phyloP scores from a whole-genome alignment of 2,113 vertebrate genomes.

The Muntiacus reevesi region DNA sequence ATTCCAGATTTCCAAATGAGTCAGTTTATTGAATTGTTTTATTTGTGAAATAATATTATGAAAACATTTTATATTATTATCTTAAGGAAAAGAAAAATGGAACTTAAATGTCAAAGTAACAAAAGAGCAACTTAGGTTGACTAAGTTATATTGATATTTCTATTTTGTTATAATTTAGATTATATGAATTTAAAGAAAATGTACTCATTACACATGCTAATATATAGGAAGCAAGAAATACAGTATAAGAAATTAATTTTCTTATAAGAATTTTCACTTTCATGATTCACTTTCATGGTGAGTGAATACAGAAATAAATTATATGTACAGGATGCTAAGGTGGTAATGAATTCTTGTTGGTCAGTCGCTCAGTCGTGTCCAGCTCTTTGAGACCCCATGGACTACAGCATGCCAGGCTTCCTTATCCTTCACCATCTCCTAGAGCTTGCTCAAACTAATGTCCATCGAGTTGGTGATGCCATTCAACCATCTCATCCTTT shows the following conservation, averaged over 20 bases:
- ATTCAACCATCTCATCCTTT: not conserved
- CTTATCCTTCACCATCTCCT: not conserved
- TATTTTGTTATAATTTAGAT: conserved; percentile 28
- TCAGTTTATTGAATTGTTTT: conserved; percentile 21
- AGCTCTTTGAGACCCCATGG: not conserved
- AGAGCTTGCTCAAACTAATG: not conserved
- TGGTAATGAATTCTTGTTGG: not conserved
- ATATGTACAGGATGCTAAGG: not conserved
- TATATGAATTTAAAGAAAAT: conserved; percentile 19
- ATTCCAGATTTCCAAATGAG: not conserved
- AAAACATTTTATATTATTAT: conserved; percentile 14
- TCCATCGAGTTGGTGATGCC: not conserved
- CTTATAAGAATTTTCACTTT: not conserved
- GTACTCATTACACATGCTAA: not conserved
- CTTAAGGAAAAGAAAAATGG: conserved; percentile 8
- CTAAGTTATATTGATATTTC: conserved; percentile 16
- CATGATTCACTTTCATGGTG: not conserved
- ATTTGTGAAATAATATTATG: not conserved
- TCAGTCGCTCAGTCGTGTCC: not conserved
- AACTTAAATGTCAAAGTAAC: not conserved
- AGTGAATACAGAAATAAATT: conserved; percentile 1
- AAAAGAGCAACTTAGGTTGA: not conserved
- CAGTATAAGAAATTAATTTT: not conserved
- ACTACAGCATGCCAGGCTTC: not conserved
- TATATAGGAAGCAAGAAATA: not conserved